Evolutionary conservation across 2,797 vertebrate species (phyloP).

Genomic region (Hybognathus amarus): DNA sequence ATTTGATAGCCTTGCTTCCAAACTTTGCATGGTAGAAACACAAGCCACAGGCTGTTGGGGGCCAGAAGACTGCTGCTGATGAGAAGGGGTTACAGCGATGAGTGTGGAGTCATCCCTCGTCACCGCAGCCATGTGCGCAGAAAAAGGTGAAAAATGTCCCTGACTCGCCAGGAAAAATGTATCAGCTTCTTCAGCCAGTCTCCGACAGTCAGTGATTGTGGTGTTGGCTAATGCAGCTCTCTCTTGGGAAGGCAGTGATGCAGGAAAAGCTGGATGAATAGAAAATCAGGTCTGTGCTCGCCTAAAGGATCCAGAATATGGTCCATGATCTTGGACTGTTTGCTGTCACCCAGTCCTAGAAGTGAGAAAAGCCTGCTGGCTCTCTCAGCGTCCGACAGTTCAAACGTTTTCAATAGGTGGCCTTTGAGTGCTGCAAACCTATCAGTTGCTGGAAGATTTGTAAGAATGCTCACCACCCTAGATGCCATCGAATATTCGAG

Average conservation of each 20-base stretch:
- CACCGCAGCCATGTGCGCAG: background rate
- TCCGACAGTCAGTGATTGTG: background rate
- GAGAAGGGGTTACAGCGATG: background rate
- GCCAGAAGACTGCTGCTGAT: background rate
- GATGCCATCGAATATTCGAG: no score
- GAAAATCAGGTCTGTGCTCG: slow-evolving; percentile 19
- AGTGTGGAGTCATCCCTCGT: background rate
- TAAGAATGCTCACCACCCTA: background rate
- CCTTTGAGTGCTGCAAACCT: background rate
- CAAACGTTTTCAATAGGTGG: slow-evolving; percentile 11
- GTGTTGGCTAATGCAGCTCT: slow-evolving; percentile 37
- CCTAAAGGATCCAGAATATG: slow-evolving; percentile 21
- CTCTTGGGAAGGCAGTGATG: slow-evolving; percentile 28
- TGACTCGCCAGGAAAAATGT: slow-evolving; percentile 5
- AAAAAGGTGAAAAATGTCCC: background rate
- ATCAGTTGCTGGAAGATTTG: background rate
- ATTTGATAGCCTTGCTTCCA: background rate
- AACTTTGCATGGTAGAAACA: slow-evolving; percentile 46
- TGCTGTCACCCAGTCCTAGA: slow-evolving; percentile 2
- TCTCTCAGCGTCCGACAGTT: slow-evolving; percentile 27
- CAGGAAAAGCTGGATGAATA: slow-evolving; percentile 42
- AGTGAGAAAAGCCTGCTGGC: slow-evolving; percentile 22
- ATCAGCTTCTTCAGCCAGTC: slow-evolving; percentile 16
- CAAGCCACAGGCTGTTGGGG: background rate
- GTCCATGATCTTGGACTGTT: slow-evolving; percentile 38